These are phyloP conservation scores for Drosophila eohydei DNA, from an alignment of 2,888 invertebrate species.

Conservation along the genomic window DNA sequence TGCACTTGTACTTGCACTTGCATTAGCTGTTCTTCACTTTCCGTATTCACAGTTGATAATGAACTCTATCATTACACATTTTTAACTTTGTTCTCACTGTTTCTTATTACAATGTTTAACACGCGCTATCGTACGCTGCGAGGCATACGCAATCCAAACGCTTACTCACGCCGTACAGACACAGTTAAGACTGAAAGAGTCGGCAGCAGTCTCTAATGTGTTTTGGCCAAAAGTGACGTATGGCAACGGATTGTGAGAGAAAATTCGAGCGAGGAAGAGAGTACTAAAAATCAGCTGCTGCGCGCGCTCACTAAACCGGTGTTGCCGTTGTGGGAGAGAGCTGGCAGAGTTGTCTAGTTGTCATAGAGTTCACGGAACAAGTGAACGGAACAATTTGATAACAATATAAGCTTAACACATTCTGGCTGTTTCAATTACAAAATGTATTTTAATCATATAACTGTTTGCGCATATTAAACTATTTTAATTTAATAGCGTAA, in stretches of 20 bases:
- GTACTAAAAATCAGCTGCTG: slow-evolving; percentile 39
- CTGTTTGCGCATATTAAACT: not conserved
- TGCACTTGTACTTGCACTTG: slow-evolving; percentile 32
- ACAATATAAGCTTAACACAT: not conserved
- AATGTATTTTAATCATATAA: not conserved
- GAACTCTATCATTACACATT: slow-evolving; percentile 49
- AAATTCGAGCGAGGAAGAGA: slow-evolving; percentile 18
- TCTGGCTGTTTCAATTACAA: not conserved
- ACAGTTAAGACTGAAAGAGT: slow-evolving; percentile 68
- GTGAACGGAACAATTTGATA: not conserved
- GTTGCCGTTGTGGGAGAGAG: slow-evolving; percentile 33
- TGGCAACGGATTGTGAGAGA: slow-evolving; percentile 54
- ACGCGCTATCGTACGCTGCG: slow-evolving; percentile 52
- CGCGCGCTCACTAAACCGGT: slow-evolving; percentile 34
- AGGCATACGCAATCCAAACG: slow-evolving; percentile 55
- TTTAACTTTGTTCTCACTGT: slow-evolving; percentile 44
- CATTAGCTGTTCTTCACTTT: slow-evolving; percentile 28
- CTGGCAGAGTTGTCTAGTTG: slow-evolving; percentile 42
- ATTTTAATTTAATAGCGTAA: not conserved
- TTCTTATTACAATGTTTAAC: slow-evolving; percentile 53
- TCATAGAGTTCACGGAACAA: slow-evolving; percentile 3
- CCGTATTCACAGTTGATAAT: slow-evolving; percentile 56
- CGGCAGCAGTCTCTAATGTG: slow-evolving; percentile 36
- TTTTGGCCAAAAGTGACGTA: slow-evolving; percentile 74
- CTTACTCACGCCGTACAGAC: slow-evolving; percentile 67